These are phyloP conservation scores for Lucinisca nassula DNA, from an alignment of 2,888 invertebrate genomes.

Conservation along the genomic window DNA sequence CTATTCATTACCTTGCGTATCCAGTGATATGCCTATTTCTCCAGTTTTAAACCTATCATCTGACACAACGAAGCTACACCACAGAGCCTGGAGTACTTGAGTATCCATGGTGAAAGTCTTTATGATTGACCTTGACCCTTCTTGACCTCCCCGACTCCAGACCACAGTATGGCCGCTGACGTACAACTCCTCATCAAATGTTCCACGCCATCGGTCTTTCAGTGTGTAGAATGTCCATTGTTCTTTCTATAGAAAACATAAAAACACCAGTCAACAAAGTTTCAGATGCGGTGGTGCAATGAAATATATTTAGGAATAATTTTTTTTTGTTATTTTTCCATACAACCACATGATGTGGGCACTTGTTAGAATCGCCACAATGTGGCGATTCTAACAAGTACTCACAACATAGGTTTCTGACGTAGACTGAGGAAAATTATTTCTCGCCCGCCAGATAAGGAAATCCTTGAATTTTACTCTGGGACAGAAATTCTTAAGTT, in stretches of 20 bases:
- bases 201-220: conserved; percentile 42
- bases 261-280: no score
- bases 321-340: no score
- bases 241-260: conserved; percentile 77
- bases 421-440: no score
- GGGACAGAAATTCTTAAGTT: no score
- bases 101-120: conserved; percentile 94
- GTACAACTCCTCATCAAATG: conserved; percentile 95
- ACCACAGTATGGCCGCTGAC: conserved; percentile 95
- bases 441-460: no score
- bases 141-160: conserved; percentile 90
- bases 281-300: no score
- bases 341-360: no score
- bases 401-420: no score
- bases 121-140: conserved; percentile 87
- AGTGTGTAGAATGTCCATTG: conserved; percentile 77
- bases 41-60: conserved; percentile 59
- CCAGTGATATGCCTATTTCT: conserved; percentile 57
- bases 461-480: no score
- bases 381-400: no score
- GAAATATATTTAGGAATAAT: no score
- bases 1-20: neutral
- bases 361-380: no score
- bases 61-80: conserved; percentile 2
- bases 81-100: conserved; percentile 91